Base-by-base conservation (phyloP, 2,888 invertebrate genomes). In the Drosophila nigricruria region DNA sequence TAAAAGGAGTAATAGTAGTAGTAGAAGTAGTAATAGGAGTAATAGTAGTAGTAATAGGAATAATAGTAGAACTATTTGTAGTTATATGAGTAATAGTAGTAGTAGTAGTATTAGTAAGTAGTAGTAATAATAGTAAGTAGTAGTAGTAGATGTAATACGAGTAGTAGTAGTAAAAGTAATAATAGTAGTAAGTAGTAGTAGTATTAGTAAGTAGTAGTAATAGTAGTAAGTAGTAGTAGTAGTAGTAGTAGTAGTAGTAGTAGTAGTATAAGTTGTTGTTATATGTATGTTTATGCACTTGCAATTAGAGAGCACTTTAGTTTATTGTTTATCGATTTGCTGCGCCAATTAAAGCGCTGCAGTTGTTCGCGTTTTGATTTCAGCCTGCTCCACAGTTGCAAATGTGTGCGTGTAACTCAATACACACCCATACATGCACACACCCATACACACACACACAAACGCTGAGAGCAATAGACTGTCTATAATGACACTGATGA, bases 261-360 rank as follows among this genome's bases (percentile, higher is more conserved):
- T 14, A 42, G 42, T 38, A 38, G 38, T 38, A 6, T 1, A 5
- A 5, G 16, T 36, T 36, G 16, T 1, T 36, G n/a, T 25, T 10
- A 18, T 5, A 1, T 30, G 5, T 34, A 30, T 34, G 36, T 49
- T 57, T 56, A 57, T 58, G 18, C 30, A 49, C 25, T 42, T 42
- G 64, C 36, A 69, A 59, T 49, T 69, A 38, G 45, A 50, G 34
- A 42, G 40, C 61, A 53, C 61, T 57, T 43, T 25, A 50, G 49
- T 63, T 58, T 69, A 88, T 77, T 87, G 79, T 72, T 81, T 74
- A 87, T 78, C 72, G 74, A 82, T 84, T 75, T 70, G 57, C 58
- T 56, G 77, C 53, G 53, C 61, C 80, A 66, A 71, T 71, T 76
- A 68, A 65, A 40, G 52, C 43, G 52, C 20, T 60, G 53, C 56